Base-by-base conservation (phyloP, 1,140 invertebrate species). In the Drosophila eugracilis region DNA sequence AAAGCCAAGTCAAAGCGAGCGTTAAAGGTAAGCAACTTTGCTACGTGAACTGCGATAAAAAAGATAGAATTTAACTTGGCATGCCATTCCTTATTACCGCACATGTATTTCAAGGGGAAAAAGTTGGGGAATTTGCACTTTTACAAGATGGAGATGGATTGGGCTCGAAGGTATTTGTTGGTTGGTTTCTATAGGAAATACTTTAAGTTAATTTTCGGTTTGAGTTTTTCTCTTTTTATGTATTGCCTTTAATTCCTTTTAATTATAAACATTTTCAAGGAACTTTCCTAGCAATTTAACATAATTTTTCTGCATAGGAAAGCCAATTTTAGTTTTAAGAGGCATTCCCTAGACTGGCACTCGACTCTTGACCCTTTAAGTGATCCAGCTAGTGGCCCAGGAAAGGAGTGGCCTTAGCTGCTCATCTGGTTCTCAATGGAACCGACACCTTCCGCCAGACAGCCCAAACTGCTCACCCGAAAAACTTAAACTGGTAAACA, bases 21-120 rank as follows among this genome's bases (percentile, higher is more conserved):
- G 65, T 69, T 67, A 42, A 69, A 67, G 65, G 28, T 36, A 53
- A 67, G 62, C 22, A 14, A 69, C 28, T 67, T 67, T 10, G 17
- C 2, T 7, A 26, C 5, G 10, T 39, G 22, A 32, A 65, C 57
- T 39, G n/a, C 9, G 9, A 1, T 1, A 62, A 37, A 62, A 19
- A 2, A n/a, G 10, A 7, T 1, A 2, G 9, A 15, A 1, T 19
- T n/a, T 7, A 22, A 32, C 5, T 12, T 1, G 0, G 6, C 14
- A 26, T 26, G 3, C n/a, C 7, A 6, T 14, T 1, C n/a, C 10
- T 14, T n/a, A 26, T 14, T 24, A 26, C 9, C 34, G 34, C 19
- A 7, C 19, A 44, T 14, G 12, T 44, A 14, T 6, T 24, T 44
- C n/a, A 5, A 26, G 6, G 12, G 5, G 12, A 42, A 41, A 41